Evolutionary conservation across 2,888 invertebrate species (phyloP).

Genomic region (Conchocele bisecta): DNA sequence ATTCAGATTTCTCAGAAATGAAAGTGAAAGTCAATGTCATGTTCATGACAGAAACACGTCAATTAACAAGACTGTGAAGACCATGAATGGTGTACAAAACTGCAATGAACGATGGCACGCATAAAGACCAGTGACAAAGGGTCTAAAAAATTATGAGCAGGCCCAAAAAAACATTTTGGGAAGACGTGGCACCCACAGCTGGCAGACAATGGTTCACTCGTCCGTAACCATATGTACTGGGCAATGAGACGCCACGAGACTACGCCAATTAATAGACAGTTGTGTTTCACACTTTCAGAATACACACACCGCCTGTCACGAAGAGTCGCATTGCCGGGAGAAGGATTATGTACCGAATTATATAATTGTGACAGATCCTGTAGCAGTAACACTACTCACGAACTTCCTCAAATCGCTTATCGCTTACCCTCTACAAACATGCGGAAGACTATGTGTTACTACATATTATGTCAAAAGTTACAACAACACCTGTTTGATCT

Average conservation of each 20-base stretch:
- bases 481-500: conserved; percentile 16
- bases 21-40: conserved; percentile 8
- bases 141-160: not conserved
- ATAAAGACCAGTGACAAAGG: not conserved
- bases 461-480: conserved; percentile 25
- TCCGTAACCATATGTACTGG: conserved; percentile 17
- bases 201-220: conserved; percentile 3
- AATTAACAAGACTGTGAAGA: not conserved
- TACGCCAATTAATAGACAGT: conserved; percentile 4
- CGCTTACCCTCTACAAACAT: conserved; percentile 3
- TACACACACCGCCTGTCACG: not conserved
- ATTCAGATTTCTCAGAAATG: not conserved
- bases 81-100: not conserved
- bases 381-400: not conserved
- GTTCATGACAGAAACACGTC: conserved; percentile 13
- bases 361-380: conserved; percentile 1
- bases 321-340: conserved; percentile 5
- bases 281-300: conserved; percentile 23
- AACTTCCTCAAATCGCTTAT: conserved; percentile 4
- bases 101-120: conserved; percentile 1
- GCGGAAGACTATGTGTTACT: conserved; percentile 16
- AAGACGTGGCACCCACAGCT: conserved; percentile 29
- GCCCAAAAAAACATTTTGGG: not conserved
- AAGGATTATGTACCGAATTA: conserved; percentile 14
- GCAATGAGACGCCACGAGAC: not conserved